Conservation (phyloP, 2,888 invertebrate genomes). For the Chloroclysta siterata region DNA sequence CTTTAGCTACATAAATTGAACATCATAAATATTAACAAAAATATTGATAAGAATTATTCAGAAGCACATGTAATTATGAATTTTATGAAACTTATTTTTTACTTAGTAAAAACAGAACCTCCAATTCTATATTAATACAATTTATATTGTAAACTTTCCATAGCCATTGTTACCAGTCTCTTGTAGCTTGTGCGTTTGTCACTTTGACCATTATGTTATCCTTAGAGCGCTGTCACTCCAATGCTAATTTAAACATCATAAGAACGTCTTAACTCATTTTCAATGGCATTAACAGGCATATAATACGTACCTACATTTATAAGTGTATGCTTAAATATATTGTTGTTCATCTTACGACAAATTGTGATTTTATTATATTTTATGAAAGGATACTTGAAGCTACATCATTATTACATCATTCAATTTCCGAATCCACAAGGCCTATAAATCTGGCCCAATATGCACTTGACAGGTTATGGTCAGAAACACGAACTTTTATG, state of each 20-base stretch:
- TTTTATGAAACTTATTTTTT: too few species aligned
- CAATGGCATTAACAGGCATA: conserved; percentile 38
- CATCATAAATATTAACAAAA: too few species aligned
- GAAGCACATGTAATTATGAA: too few species aligned
- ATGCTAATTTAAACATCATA: conserved; percentile 25
- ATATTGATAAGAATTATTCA: too few species aligned
- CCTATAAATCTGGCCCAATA: too few species aligned
- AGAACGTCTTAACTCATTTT: conserved; percentile 16
- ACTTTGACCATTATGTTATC: conserved; percentile 8
- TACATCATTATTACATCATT: too few species aligned
- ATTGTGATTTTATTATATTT: not conserved
- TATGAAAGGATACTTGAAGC: not conserved
- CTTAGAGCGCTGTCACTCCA: conserved; percentile 12
- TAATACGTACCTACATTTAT: not conserved
- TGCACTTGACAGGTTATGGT: too few species aligned
- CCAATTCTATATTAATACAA: too few species aligned
- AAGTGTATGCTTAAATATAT: not conserved
- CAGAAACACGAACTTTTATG: too few species aligned
- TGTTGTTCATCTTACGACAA: not conserved
- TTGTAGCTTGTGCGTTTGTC: not conserved
- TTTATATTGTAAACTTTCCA: not conserved
- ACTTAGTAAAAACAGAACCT: too few species aligned
- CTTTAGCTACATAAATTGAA: too few species aligned
- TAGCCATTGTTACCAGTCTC: not conserved
- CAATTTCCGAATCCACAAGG: too few species aligned